Evolutionary conservation across 2,797 vertebrate genomes (phyloP).

Genomic region (Clarias fuscus): DNA sequence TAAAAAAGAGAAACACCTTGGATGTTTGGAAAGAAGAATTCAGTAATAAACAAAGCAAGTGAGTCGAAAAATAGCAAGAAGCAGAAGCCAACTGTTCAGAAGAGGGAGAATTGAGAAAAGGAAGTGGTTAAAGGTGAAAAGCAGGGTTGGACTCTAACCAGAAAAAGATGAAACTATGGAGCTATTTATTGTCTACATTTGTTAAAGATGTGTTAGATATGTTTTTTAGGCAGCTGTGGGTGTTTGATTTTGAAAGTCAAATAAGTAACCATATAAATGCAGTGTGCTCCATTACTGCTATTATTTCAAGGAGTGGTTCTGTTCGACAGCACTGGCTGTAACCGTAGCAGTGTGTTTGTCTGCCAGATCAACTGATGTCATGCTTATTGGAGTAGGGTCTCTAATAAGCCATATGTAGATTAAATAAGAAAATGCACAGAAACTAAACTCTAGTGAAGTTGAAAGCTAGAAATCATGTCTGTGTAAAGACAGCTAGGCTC

Average conservation of each 20-base stretch:
- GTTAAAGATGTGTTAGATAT: neutral
- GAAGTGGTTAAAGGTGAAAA: neutral
- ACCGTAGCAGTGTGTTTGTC: neutral
- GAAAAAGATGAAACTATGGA: neutral
- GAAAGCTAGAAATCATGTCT: neutral
- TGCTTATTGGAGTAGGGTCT: neutral
- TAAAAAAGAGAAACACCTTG: neutral
- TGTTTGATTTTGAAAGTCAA: neutral
- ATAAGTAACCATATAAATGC: neutral
- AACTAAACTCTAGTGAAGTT: neutral
- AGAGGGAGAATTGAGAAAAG: neutral
- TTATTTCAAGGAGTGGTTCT: neutral
- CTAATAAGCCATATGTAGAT: neutral
- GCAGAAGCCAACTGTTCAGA: neutral
- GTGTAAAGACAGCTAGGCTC: neutral
- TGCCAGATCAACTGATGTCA: neutral
- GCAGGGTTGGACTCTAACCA: no score
- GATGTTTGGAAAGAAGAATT: neutral
- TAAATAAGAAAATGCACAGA: neutral
- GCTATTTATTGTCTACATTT: neutral
- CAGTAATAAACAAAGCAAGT: neutral
- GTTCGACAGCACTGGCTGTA: neutral
- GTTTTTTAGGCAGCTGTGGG: neutral
- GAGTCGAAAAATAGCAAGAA: neutral
- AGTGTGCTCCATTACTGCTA: neutral